Conservation (phyloP, 2,113 vertebrate genomes). For the Cyrtonyx montezumae region DNA sequence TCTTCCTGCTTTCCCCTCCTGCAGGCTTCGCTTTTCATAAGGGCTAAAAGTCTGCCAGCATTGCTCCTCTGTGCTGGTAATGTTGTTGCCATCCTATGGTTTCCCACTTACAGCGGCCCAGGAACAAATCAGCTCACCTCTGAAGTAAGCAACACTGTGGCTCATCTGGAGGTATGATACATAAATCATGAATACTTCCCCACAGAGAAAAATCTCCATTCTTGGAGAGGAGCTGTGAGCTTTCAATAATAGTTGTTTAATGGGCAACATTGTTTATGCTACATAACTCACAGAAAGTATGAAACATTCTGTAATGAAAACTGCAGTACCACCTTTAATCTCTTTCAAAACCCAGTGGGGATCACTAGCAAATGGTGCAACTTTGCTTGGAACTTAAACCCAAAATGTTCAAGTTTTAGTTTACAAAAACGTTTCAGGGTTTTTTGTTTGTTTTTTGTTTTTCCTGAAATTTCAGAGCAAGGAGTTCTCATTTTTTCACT, state of each 20-base stretch:
- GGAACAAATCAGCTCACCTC: neutral
- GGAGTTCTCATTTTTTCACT: neutral
- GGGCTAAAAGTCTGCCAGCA: neutral
- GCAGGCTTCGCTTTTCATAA: neutral
- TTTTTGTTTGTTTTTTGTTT: neutral
- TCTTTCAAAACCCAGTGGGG: neutral
- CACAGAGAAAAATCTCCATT: neutral
- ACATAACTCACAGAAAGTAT: neutral
- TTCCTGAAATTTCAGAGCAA: neutral
- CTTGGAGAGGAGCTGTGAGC: neutral
- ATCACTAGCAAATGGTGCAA: neutral
- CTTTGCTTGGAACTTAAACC: neutral
- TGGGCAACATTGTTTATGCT: neutral
- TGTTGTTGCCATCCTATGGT: neutral
- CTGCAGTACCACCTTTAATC: neutral
- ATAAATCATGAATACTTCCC: neutral
- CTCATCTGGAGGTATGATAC: neutral
- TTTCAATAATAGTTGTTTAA: neutral
- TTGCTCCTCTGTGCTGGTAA: neutral
- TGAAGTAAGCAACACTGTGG: neutral
- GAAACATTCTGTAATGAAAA: neutral
- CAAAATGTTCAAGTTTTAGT: neutral
- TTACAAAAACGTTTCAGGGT: no score
- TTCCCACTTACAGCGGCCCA: neutral
- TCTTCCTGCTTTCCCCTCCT: neutral